Conservation (phyloP, 2,888 invertebrate species). For the Carterocephalus palaemon region DNA sequence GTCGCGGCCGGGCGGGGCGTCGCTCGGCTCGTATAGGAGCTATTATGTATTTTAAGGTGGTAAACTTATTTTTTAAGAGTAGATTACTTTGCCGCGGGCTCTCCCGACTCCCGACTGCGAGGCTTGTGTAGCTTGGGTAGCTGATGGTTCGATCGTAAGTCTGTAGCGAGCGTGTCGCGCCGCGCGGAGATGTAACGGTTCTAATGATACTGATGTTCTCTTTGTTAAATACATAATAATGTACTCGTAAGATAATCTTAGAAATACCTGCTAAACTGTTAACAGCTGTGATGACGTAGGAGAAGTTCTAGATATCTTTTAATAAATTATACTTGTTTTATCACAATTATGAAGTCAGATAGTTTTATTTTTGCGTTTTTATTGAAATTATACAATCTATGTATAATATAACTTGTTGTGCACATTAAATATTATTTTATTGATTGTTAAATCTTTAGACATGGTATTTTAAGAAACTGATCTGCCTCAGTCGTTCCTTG, state of each 20-base stretch:
- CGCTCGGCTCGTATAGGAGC: slow-evolving; percentile 11
- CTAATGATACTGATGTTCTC: slow-evolving; percentile 18
- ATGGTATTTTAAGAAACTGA: slow-evolving; percentile 16
- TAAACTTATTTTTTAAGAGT: slow-evolving; percentile 16
- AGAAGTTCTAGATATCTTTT: slow-evolving; percentile 2
- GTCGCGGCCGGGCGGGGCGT: neutral
- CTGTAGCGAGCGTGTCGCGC: neutral
- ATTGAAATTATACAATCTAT: slow-evolving; percentile 5
- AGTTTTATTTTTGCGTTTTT: slow-evolving; percentile 2
- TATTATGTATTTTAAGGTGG: slow-evolving; percentile 16
- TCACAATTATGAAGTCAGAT: slow-evolving; percentile 4
- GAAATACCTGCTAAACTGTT: slow-evolving; percentile 4
- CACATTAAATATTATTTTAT: slow-evolving; percentile 7
- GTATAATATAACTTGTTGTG: slow-evolving; percentile 13
- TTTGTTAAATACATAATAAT: slow-evolving; percentile 7
- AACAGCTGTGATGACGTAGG: slow-evolving; percentile 15
- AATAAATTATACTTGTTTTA: slow-evolving; percentile 4
- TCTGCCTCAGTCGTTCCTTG: slow-evolving; percentile 24
- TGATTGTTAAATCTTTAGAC: slow-evolving; percentile 6
- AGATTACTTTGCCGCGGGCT: slow-evolving; percentile 9
- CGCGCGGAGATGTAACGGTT: slow-evolving; percentile 14
- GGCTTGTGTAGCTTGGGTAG: slow-evolving; percentile 3
- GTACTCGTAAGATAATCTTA: slow-evolving; percentile 5
- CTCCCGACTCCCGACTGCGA: neutral
- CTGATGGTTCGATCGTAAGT: neutral